Evolutionary conservation across 2,797 vertebrate species (phyloP).

Genomic region (Cercopithecus neglectus): DNA sequence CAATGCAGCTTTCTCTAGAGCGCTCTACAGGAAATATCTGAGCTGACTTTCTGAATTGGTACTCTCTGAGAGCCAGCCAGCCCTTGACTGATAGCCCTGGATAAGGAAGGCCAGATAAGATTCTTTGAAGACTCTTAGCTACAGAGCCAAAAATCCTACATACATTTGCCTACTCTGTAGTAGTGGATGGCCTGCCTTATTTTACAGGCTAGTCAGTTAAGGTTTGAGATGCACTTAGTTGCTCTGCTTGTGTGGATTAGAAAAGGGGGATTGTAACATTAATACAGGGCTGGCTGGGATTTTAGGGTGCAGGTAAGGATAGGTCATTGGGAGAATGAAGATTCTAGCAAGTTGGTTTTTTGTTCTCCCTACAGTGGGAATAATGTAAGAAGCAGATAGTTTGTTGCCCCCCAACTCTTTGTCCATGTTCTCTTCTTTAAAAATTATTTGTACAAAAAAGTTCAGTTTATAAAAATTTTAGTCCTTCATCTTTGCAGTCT

Average conservation of each 20-base stretch:
- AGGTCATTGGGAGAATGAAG: neutral
- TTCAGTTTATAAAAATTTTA: neutral
- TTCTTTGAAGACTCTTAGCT: slow-evolving; percentile 34
- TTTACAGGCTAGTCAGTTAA: neutral
- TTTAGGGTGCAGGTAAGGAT: neutral
- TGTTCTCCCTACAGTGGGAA: neutral
- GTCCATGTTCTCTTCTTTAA: neutral
- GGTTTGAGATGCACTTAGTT: neutral
- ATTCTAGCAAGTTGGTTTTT: neutral
- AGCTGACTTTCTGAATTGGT: neutral
- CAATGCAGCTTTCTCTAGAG: neutral
- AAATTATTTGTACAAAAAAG: neutral
- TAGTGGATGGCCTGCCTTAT: neutral
- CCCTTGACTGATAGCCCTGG: neutral
- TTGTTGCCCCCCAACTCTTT: neutral
- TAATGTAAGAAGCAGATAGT: neutral
- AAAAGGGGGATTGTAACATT: neutral
- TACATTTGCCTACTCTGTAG: neutral
- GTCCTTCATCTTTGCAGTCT: neutral
- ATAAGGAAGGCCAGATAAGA: slow-evolving; percentile 52
- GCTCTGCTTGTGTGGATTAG: neutral
- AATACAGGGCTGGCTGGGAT: neutral
- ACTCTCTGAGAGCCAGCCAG: neutral
- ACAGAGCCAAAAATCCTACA: neutral
- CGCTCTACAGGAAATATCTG: neutral